Percentiles rank a stretch among this genome's conserved stretches.
phyloP scores from a whole-genome alignment of 2,888 invertebrate species.

The Drosophila infuscata region DNA sequence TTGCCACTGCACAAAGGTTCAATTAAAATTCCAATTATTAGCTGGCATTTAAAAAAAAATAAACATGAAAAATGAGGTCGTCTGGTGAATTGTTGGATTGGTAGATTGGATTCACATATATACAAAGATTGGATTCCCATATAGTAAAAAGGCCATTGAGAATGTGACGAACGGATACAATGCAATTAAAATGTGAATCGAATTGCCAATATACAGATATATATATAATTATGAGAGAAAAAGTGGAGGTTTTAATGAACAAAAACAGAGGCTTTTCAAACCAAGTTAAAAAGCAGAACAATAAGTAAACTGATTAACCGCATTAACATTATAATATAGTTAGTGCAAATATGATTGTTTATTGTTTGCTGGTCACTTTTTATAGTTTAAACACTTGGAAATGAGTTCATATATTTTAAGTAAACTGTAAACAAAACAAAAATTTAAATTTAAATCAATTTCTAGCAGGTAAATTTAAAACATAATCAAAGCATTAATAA shows the following conservation, averaged over 20 bases:
- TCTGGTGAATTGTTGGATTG: slow-evolving; percentile 1
- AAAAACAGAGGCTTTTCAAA: not conserved
- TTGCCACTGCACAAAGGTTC: slow-evolving; percentile 54
- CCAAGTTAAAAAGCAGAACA: not conserved
- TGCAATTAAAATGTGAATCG: slow-evolving; percentile 25
- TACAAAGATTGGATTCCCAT: not conserved
- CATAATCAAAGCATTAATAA: not conserved
- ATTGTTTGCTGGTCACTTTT: not conserved
- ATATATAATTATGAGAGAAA: not conserved
- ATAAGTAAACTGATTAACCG: not conserved
- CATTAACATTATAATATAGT: not conserved
- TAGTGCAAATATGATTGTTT: not conserved
- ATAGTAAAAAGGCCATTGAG: not conserved
- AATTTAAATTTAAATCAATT: not conserved
- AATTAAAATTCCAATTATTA: slow-evolving; percentile 77
- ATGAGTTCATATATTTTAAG: not conserved
- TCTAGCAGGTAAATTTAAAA: not conserved
- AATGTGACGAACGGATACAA: slow-evolving; percentile 26
- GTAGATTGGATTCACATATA: slow-evolving; percentile 1
- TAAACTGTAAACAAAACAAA: not conserved
- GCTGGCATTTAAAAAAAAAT: slow-evolving; percentile 46
- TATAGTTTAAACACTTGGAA: not conserved
- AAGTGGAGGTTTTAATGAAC: not conserved
- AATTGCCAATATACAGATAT: slow-evolving; percentile 4
- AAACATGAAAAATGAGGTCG: not conserved